Conservation (phyloP, 2,888 invertebrate species). For the Invenusta paracnida region DNA sequence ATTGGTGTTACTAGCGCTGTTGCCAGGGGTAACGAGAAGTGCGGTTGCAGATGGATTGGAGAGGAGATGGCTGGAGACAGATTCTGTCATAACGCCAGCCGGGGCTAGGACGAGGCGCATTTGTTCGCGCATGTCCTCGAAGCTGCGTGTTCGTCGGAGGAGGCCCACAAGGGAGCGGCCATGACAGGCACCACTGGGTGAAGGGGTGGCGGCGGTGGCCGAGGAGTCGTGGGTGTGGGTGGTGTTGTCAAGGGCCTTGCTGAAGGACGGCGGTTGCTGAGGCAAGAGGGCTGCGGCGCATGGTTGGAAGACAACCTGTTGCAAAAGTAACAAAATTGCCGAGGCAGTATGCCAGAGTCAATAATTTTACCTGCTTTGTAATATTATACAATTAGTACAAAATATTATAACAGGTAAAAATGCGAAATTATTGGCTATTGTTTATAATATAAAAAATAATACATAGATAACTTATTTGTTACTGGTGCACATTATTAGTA, state of each 20-base stretch:
- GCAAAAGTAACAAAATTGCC: no score
- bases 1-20: no score
- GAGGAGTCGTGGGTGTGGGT: neutral
- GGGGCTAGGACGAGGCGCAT: neutral
- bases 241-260: neutral
- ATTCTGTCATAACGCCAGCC: neutral
- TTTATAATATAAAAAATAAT: no score
- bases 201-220: neutral
- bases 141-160: neutral
- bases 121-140: neutral
- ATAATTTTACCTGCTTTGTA: no score
- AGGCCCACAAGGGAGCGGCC: neutral
- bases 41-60: neutral
- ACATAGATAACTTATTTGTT: no score
- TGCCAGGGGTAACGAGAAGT: no score
- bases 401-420: no score
- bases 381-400: no score
- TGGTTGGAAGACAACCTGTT: neutral
- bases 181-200: neutral
- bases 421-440: no score
- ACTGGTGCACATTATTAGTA: no score
- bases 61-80: neutral
- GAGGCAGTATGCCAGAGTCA: no score
- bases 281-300: neutral
- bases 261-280: neutral